These are phyloP conservation scores for Hylyphantes graminicola DNA, from an alignment of 1,140 invertebrate genomes.

Conservation along the genomic window DNA sequence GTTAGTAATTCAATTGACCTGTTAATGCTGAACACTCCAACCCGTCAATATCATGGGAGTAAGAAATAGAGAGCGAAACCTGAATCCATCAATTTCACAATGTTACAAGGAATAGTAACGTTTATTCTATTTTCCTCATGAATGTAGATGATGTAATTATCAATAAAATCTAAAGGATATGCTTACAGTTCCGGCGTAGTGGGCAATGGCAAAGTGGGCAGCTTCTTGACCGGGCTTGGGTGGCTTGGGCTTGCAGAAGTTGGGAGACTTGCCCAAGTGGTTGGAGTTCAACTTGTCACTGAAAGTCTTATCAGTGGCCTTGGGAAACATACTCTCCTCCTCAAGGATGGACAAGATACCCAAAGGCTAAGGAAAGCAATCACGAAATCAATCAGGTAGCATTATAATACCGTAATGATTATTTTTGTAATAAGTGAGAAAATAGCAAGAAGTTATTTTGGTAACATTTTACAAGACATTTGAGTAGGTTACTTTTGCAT, in stretches of 20 bases:
- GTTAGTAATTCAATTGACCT: no score
- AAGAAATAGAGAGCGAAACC: no score
- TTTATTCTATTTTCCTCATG: no score
- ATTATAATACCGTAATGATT: no score
- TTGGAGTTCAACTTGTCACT: conserved; percentile 98
- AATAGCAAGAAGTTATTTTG: no score
- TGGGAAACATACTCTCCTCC: conserved; percentile 99
- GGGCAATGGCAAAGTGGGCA: conserved; percentile 97
- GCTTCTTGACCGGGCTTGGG: conserved; percentile 94
- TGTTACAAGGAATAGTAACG: no score
- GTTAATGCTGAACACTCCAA: no score
- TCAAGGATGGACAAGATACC: conserved; percentile 99
- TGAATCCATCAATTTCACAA: no score
- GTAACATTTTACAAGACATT: no score
- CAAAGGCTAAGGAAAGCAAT: conserved; percentile 82
- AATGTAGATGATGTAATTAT: no score
- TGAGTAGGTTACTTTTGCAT: no score
- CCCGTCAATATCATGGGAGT: no score
- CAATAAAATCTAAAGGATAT: not conserved
- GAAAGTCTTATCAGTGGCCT: conserved; percentile 98
- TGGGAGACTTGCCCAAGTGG: conserved; percentile 97
- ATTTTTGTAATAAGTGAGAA: not conserved
- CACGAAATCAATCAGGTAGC: not conserved
- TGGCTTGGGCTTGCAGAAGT: conserved; percentile 93
- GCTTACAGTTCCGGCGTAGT: conserved; percentile 96